Base-by-base conservation (phyloP, 2,113 vertebrate genomes). In the Pelecanus crispus region DNA sequence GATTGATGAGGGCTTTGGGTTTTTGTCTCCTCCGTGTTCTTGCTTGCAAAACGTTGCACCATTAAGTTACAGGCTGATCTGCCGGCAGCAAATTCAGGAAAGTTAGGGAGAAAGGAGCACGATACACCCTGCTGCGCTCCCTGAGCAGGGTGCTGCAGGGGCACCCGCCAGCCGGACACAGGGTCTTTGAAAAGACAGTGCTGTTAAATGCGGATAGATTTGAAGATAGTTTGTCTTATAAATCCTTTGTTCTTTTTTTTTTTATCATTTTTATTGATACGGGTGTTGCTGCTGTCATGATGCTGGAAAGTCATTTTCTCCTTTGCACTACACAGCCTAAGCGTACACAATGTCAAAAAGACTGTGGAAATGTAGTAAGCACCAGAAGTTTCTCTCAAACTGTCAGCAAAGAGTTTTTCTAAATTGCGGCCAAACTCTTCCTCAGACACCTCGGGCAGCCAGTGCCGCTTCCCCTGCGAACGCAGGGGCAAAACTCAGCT, bases 1-100 rank as follows among this genome's bases (percentile, higher is more conserved):
- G 90, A 92, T 77, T 89, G 92, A 94, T 86, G 71, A 96, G 85
- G 87, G 53, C 86, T 45, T 71, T 24, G 17, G 40, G 70, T 10
- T 88, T 96, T 86, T 91, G 68, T 81, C 89, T 87, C 20, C 81
- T 40, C 56, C 44, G 1, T 40, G 86, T 45, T 91, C 80, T 72
- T 24, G 50, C 2, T 7, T 25, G 80, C 21, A 70, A 36, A 87
- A 80, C 8, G 42, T 80, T 44, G 88, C 22, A 22, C 38, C 2
- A 1, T 14, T 11, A 59, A 91, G 92, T 36, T 42, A 20, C 50
- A 32, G 80, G 63, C 31, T 50, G 87, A 38, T 85, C 73, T 16
- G 42, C 29, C 12, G 5, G 75, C 50, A 59, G 59, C 16, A 49
- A 62, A 77, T 78, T 34, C 34, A 1, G 31, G 90, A 34, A 92